Base-by-base conservation (phyloP, 2,888 invertebrate species). In the Xestia ashworthii region DNA sequence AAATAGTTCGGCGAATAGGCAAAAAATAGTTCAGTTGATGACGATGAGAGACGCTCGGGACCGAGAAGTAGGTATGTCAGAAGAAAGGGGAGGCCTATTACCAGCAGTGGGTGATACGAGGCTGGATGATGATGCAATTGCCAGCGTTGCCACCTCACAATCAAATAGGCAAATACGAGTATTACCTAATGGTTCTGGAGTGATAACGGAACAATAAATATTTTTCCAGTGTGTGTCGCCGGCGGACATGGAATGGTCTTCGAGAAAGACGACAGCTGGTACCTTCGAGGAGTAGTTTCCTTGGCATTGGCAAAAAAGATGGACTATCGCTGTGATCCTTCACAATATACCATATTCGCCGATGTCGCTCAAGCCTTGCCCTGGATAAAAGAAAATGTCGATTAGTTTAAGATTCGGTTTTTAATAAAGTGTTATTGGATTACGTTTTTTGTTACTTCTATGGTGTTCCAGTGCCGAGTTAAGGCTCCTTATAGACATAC, bases 181-280 rank as follows among this genome's bases (percentile, higher is more conserved):
- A 55, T n/a, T n/a, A n/a, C 5, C 55, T 55, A 53, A 25, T 32
- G 60, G 60, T 8, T 58, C 25, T 32, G 9, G 3, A 32, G 3
- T 58, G 16, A 32, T 32, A 60, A 60, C 16, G 16, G 8, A 60
- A 16, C 32, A 1, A 32, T 25, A 32, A 16, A 25, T 41, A 11
- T 73, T 55, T 70, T 70, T 70, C 19, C 14, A 70, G 70, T 0
- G 46, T 74, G 74, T 55, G 5, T 1, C 3, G 14, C 9, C 11
- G n/a, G 70, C 0, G 74, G 73, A 70, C 16, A 5, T 46, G 74
- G 74, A 3, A 74, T 74, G 74, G n/a, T 71, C 14, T 58, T 74
- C 32, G n/a, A 71, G 71, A 74, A 46, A 58, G 58, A 38, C 38
- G 74, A n/a, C 14, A 58, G 22, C 71, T 74, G 71, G 74, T 71